Conservation (phyloP, 2,797 vertebrate species). For the Apogon hyalosoma region DNA sequence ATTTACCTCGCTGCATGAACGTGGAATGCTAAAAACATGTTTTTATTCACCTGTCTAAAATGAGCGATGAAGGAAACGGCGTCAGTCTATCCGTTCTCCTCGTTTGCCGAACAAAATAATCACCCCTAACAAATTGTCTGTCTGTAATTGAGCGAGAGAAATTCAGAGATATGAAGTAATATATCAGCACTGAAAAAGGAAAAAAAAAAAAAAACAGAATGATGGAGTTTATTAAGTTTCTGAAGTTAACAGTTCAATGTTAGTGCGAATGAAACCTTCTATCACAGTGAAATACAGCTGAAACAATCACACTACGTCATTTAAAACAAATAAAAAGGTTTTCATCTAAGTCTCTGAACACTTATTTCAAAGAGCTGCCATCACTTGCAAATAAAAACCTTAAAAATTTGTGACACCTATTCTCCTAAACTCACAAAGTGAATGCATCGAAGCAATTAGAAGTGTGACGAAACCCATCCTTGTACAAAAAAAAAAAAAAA, state of each 20-base stretch:
- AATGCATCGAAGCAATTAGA: slow-evolving; percentile 16
- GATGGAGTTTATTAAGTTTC: slow-evolving; percentile 17
- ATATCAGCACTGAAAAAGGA: background rate
- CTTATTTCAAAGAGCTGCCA: slow-evolving; percentile 22
- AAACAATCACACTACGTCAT: slow-evolving; percentile 1
- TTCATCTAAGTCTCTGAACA: background rate
- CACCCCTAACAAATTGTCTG: background rate
- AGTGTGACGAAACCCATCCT: slow-evolving; percentile 22
- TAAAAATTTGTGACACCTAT: background rate
- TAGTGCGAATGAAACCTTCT: background rate
- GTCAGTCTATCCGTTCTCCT: background rate
- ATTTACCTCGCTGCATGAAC: slow-evolving; percentile 8
- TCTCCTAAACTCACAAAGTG: background rate
- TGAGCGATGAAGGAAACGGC: slow-evolving; percentile 9
- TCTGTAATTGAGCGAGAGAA: background rate
- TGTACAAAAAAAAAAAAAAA: background rate
- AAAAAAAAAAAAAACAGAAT: background rate
- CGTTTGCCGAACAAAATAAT: background rate
- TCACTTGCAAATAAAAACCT: slow-evolving; percentile 10
- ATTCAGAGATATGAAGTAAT: background rate
- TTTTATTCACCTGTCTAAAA: background rate
- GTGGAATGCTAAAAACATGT: slow-evolving; percentile 3
- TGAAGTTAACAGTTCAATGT: background rate
- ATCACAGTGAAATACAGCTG: background rate
- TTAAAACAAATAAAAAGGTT: background rate